Conservation (phyloP, 1,140 invertebrate species). For the Sycophaga agraensis region DNA sequence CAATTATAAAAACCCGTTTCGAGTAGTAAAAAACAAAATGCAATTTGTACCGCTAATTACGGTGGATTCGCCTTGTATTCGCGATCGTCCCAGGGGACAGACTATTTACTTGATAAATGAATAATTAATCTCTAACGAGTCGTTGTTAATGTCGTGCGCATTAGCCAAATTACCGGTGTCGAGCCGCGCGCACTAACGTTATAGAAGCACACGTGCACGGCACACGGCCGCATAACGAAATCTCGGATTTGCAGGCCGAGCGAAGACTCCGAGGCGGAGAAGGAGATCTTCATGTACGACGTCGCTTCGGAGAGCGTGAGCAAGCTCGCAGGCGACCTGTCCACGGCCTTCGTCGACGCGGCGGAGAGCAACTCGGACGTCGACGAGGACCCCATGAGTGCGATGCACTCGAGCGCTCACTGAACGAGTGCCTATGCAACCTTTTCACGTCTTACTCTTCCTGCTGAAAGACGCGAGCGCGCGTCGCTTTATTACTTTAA, state of each 20-base stretch:
- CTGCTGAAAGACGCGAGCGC: background rate
- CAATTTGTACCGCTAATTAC: too few species aligned
- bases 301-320: conserved; percentile 67
- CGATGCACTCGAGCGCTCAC: background rate
- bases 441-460: background rate
- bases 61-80: too few species aligned
- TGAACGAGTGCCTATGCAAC: background rate
- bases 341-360: conserved; percentile 78
- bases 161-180: too few species aligned
- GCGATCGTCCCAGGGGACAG: too few species aligned
- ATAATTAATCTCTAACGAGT: too few species aligned
- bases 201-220: too few species aligned
- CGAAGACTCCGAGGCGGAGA: conserved; percentile 58
- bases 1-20: too few species aligned
- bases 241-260: conserved; percentile 57
- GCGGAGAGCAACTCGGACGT: conserved; percentile 76
- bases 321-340: conserved; percentile 72
- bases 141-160: too few species aligned
- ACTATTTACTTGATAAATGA: too few species aligned
- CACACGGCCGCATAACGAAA: too few species aligned
- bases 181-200: too few species aligned
- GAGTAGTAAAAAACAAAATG: too few species aligned
- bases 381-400: conserved; percentile 40
- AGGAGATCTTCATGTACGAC: conserved; percentile 86
- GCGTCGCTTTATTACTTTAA: conserved; percentile 9